Evolutionary conservation across 2,113 vertebrate genomes (phyloP).

Genomic region (Oryzias melastigma): DNA sequence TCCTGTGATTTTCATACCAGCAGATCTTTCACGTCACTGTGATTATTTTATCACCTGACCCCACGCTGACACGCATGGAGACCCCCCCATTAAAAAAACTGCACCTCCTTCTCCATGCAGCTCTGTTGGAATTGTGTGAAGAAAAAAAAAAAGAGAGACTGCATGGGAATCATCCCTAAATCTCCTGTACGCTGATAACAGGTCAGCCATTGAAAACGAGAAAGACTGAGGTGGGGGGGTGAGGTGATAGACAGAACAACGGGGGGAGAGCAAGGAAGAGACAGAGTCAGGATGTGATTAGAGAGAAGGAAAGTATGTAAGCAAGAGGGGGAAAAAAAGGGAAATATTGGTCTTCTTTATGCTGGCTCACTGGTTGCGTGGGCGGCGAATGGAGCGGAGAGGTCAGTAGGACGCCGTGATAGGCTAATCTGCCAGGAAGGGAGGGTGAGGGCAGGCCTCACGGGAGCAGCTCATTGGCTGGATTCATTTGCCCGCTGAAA

Average conservation of each 20-base stretch:
- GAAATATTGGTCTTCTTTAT: conserved; percentile 58
- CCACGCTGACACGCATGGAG: neutral
- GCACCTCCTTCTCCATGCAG: neutral
- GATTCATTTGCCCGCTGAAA: conserved; percentile 62
- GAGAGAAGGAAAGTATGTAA: conserved; percentile 49
- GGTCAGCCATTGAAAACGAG: conserved; percentile 63
- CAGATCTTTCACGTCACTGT: conserved; percentile 13
- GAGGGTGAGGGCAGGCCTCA: conserved; percentile 60
- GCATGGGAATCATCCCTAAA: conserved; percentile 61
- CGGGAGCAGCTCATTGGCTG: conserved; percentile 70
- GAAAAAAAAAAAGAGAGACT: conserved; percentile 31
- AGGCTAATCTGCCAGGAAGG: conserved; percentile 73
- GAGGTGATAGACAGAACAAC: conserved; percentile 9
- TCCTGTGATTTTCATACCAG: conserved; percentile 41
- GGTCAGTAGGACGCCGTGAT: conserved; percentile 71
- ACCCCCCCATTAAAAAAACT: no score
- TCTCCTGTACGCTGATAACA: conserved; percentile 69
- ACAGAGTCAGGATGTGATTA: conserved; percentile 60
- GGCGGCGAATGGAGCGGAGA: conserved; percentile 65
- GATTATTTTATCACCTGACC: conserved; percentile 5
- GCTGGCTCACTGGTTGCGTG: conserved; percentile 68
- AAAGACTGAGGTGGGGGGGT: conserved; percentile 25
- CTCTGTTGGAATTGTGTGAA: neutral
- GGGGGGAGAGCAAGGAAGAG: conserved; percentile 26
- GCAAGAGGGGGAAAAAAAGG: conserved; percentile 29